Evolutionary conservation across 2,888 invertebrate species (phyloP).

Genomic region (Pristionchus fissidentatus): DNA sequence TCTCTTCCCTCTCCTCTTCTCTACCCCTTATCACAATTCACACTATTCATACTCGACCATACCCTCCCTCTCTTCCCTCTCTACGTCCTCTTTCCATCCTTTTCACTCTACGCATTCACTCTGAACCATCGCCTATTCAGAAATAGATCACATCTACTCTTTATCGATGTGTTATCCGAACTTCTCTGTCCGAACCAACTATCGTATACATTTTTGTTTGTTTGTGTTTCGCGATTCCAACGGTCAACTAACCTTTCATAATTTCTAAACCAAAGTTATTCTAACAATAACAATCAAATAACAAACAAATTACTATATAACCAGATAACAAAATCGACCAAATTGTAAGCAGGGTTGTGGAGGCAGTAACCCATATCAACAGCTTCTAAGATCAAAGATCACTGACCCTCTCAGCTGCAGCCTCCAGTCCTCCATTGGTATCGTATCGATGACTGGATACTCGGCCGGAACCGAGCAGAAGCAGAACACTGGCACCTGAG

Average conservation of each 20-base stretch:
- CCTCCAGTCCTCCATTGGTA: constrained; percentile 45
- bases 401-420: constrained; percentile 46
- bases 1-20: constrained; percentile 1
- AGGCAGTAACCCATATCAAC: too few species aligned
- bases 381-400: not conserved
- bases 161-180: too few species aligned
- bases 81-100: not conserved
- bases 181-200: too few species aligned
- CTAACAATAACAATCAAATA: too few species aligned
- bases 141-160: too few species aligned
- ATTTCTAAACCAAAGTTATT: too few species aligned
- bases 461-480: constrained; percentile 31
- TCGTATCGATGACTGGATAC: not conserved
- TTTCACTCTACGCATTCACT: not conserved
- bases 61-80: not conserved
- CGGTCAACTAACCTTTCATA: too few species aligned
- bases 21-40: constrained; percentile 43
- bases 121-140: too few species aligned
- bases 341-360: too few species aligned
- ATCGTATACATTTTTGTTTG: not conserved
- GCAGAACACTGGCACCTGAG: constrained; percentile 3
- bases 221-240: not conserved
- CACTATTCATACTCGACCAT: constrained; percentile 32
- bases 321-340: not conserved
- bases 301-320: not conserved